These are phyloP conservation scores for Diorhabda elongata DNA, from an alignment of 1,140 invertebrate species.

Conservation along the genomic window DNA sequence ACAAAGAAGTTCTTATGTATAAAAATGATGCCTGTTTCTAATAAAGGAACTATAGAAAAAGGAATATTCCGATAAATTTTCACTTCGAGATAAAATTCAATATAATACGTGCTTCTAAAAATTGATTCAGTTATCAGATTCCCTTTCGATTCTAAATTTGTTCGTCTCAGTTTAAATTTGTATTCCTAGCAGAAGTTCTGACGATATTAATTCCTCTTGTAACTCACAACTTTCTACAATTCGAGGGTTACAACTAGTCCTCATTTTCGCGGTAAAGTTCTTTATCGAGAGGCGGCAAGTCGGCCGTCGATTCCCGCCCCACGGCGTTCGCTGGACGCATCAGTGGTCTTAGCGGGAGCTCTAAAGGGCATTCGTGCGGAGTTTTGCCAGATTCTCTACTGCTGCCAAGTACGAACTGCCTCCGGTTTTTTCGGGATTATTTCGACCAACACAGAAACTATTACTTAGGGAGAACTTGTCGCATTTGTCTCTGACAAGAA, in stretches of 20 bases:
- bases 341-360: background rate
- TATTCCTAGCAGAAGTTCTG: background rate
- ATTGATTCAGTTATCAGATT: too few relatives aligned
- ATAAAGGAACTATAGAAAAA: too few relatives aligned
- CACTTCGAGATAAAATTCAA: too few relatives aligned
- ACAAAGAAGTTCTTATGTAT: too few relatives aligned
- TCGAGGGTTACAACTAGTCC: background rate
- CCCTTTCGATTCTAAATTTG: too few relatives aligned
- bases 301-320: background rate
- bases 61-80: too few relatives aligned
- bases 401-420: background rate
- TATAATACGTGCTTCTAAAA: too few relatives aligned
- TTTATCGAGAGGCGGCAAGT: background rate
- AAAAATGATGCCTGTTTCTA: too few relatives aligned
- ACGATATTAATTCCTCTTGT: constrained; percentile 2
- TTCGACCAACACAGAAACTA: constrained; percentile 5
- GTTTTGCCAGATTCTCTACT: constrained; percentile 12
- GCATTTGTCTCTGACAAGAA: constrained; percentile 22
- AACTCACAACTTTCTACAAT: background rate
- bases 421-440: background rate
- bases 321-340: constrained; percentile 14
- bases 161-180: background rate
- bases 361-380: constrained; percentile 17
- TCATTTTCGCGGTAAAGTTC: background rate
- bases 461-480: constrained; percentile 10